Percentiles rank a stretch among this genome's conserved stretches.
Conservation (phyloP, 30 jellyfish, hydroid and myxozoan species). For the Aurelia sp. region DNA sequence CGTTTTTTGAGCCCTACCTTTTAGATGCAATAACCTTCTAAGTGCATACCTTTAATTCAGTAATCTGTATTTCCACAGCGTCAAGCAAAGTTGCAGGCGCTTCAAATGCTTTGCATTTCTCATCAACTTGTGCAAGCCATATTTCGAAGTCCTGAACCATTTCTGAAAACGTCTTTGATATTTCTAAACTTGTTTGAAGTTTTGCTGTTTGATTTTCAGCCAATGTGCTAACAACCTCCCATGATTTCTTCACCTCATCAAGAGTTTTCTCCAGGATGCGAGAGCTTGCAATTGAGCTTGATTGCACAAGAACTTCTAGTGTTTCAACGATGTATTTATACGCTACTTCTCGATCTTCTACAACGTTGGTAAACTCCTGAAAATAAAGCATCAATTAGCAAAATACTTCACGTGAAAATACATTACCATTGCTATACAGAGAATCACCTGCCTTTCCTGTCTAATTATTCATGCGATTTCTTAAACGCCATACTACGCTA, state of each 20-base stretch:
- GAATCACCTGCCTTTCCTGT: no score
- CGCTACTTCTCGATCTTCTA: constrained; percentile 74
- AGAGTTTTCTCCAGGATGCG: constrained; percentile 85
- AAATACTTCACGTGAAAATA: no score
- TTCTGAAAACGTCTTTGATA: constrained; percentile 46
- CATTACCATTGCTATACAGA: no score
- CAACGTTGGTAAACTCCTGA: constrained; percentile 83
- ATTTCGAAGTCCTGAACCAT: constrained; percentile 47
- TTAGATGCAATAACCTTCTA: no score
- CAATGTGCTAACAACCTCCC: constrained; percentile 79
- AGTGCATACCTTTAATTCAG: constrained; percentile 54
- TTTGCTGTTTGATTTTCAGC: constrained; percentile 77
- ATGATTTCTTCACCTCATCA: constrained; percentile 80
- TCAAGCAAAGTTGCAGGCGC: constrained; percentile 86
- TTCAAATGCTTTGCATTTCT: constrained; percentile 43
- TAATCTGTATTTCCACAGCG: constrained; percentile 67
- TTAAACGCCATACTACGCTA: no score
- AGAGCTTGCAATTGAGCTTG: constrained; percentile 87
- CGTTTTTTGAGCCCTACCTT: no score
- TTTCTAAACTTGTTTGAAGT: constrained; percentile 75
- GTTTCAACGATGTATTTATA: constrained; percentile 87
- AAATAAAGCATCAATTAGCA: background rate
- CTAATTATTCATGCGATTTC: no score
- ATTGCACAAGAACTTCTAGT: constrained; percentile 76
- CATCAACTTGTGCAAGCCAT: constrained; percentile 83